Percentiles rank a stretch among this genome's conserved stretches.
Conservation (phyloP, 2,113 vertebrate species). For the Poeciliopsis retropinna region DNA sequence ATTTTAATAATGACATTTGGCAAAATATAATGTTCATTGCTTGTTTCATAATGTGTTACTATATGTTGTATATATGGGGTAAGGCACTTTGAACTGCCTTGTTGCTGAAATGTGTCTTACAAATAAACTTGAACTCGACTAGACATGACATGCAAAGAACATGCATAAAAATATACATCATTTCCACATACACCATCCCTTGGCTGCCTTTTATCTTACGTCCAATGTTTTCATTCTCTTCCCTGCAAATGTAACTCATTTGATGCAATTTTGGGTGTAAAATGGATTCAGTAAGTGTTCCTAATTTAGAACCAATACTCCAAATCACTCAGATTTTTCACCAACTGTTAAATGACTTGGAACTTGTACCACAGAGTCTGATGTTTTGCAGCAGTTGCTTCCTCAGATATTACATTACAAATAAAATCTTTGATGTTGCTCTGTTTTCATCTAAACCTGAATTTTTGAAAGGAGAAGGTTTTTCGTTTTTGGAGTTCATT, state of each 20-base stretch:
- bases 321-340: background rate
- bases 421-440: background rate
- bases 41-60: too few species aligned
- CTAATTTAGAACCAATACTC: background rate
- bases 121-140: too few species aligned
- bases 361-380: background rate
- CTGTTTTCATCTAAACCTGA: background rate
- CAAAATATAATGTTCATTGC: too few species aligned
- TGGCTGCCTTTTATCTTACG: background rate
- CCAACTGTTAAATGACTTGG: background rate
- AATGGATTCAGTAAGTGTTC: background rate
- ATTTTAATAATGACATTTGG: too few species aligned
- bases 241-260: background rate
- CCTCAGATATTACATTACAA: background rate
- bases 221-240: background rate
- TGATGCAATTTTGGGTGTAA: background rate
- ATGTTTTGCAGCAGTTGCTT: background rate
- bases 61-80: too few species aligned
- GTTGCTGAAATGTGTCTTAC: too few species aligned
- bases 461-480: background rate
- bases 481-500: constrained; percentile 11
- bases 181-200: background rate
- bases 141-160: background rate
- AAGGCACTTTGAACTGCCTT: too few species aligned
- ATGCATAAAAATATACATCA: background rate